These are phyloP conservation scores for Taphrorychus bicolor DNA, from an alignment of 2,888 invertebrate genomes.

Conservation along the genomic window DNA sequence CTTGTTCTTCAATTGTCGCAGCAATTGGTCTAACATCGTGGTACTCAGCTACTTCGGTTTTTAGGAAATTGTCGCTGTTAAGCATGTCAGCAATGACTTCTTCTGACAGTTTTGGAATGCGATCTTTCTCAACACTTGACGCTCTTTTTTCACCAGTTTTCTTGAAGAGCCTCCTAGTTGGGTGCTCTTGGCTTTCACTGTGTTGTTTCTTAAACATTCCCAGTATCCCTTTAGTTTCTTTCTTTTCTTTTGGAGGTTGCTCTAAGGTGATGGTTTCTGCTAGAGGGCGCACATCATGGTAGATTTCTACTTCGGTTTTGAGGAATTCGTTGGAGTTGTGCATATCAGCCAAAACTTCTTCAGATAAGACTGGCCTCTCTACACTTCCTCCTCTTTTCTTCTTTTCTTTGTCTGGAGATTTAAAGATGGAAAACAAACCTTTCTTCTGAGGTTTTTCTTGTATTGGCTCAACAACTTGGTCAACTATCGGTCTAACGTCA, in stretches of 20 bases:
- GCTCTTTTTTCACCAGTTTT: slow-evolving; percentile 5
- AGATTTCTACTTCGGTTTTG: slow-evolving; percentile 28
- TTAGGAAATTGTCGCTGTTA: slow-evolving; percentile 38
- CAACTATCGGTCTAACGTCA: slow-evolving; percentile 31
- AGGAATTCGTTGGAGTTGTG: slow-evolving; percentile 33
- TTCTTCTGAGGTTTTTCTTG: slow-evolving; percentile 30
- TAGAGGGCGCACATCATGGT: slow-evolving; percentile 33
- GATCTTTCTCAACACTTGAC: slow-evolving; percentile 13
- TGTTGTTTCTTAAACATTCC: slow-evolving; percentile 29
- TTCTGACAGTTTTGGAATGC: slow-evolving; percentile 11
- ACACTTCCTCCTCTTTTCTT: background rate
- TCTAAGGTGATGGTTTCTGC: slow-evolving; percentile 13
- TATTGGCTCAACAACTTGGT: background rate
- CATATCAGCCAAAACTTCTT: slow-evolving; percentile 21
- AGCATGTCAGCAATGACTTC: slow-evolving; percentile 25
- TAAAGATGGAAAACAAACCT: too few species aligned
- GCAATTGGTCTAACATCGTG: slow-evolving; percentile 41
- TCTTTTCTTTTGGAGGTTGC: slow-evolving; percentile 1
- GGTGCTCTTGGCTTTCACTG: slow-evolving; percentile 3
- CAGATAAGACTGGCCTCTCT: slow-evolving; percentile 34
- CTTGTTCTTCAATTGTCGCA: background rate
- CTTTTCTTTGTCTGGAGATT: too few species aligned
- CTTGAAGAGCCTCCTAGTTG: background rate
- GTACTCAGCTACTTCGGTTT: slow-evolving; percentile 42
- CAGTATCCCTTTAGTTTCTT: slow-evolving; percentile 30